A percentile compares a stretch with the other conserved stretches of the same genome.
These are phyloP conservation scores for Mythimna ferrago DNA, from an alignment of 2,888 invertebrate genomes.

Conservation along the genomic window DNA sequence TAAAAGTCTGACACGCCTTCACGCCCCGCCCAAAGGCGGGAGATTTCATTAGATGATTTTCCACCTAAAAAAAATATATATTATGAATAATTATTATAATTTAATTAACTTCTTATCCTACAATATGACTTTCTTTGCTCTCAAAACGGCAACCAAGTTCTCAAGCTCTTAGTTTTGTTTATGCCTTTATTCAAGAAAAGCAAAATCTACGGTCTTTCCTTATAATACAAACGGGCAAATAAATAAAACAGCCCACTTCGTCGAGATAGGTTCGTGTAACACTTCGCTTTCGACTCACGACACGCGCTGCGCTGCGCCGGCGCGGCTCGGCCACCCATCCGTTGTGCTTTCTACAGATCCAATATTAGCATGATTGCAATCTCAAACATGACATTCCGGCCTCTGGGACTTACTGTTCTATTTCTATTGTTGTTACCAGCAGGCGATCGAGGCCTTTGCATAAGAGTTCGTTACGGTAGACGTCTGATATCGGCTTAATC, in stretches of 20 bases:
- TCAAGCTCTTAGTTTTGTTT: background rate
- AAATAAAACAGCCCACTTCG: constrained; percentile 29
- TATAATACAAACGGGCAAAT: constrained; percentile 26
- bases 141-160: background rate
- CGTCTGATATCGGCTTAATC: constrained; percentile 14
- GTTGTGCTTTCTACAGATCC: constrained; percentile 84
- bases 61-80: too few relatives aligned
- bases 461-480: constrained; percentile 7
- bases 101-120: background rate
- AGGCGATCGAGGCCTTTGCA: constrained; percentile 1
- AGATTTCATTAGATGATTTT: too few relatives aligned
- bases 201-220: background rate
- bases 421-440: constrained; percentile 35
- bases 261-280: constrained; percentile 74
- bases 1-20: too few relatives aligned
- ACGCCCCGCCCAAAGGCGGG: too few relatives aligned
- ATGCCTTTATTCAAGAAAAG: background rate
- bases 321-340: constrained; percentile 80
- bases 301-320: constrained; percentile 49
- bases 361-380: constrained; percentile 71
- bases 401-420: constrained; percentile 38
- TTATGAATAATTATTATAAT: background rate
- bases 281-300: constrained; percentile 84
- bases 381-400: constrained; percentile 60
- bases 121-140: background rate